These are phyloP conservation scores for Zonitis immaculata DNA, from an alignment of 2,888 invertebrate species.

Conservation along the genomic window DNA sequence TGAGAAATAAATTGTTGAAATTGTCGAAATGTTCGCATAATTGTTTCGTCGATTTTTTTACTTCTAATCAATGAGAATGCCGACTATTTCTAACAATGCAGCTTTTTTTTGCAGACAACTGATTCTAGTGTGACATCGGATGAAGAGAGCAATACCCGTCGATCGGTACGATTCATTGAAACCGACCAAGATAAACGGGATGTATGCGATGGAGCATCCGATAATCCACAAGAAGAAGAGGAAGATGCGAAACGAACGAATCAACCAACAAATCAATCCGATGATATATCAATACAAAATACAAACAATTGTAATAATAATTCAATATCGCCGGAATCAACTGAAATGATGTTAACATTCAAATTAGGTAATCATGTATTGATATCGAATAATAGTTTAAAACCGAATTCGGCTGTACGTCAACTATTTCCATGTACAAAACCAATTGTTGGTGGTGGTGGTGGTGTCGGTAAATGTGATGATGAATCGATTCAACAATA, in stretches of 20 bases:
- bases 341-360: slow-evolving; percentile 55
- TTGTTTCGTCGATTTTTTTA: too few species aligned
- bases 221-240: slow-evolving; percentile 38
- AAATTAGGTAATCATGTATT: slow-evolving; percentile 55
- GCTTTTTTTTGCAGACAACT: slow-evolving; percentile 22
- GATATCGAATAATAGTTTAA: slow-evolving; percentile 55
- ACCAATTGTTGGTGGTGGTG: slow-evolving; percentile 42
- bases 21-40: too few species aligned
- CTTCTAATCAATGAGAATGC: too few species aligned
- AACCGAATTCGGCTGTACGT: slow-evolving; percentile 76
- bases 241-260: slow-evolving; percentile 34
- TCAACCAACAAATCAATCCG: slow-evolving; percentile 27
- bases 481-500: slow-evolving; percentile 49
- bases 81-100: too few species aligned
- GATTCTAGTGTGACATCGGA: slow-evolving; percentile 47
- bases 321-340: slow-evolving; percentile 42
- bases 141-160: slow-evolving; percentile 56
- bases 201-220: slow-evolving; percentile 47
- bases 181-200: slow-evolving; percentile 40
- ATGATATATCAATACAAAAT: slow-evolving; percentile 9
- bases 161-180: slow-evolving; percentile 66
- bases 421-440: slow-evolving; percentile 76
- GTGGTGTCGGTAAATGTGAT: slow-evolving; percentile 37
- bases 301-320: slow-evolving; percentile 15
- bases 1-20: too few species aligned